Conservation (phyloP, 2,888 invertebrate species). For the Athripsodes cinereus region DNA sequence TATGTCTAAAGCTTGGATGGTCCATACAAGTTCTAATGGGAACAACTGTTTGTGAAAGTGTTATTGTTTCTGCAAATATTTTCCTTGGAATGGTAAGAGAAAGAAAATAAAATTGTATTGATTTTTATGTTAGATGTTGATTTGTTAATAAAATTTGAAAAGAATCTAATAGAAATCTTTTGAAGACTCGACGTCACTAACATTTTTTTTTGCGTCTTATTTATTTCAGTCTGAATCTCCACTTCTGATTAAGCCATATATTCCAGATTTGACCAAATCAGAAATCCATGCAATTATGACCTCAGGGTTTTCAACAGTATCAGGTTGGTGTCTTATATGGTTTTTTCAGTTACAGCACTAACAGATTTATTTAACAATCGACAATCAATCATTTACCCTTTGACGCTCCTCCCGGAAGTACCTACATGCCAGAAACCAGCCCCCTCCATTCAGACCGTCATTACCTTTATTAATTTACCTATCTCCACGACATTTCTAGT, state of each 20-base stretch:
- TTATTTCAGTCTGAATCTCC: constrained; percentile 78
- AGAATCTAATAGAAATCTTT: too few relatives aligned
- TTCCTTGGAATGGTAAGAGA: constrained; percentile 84
- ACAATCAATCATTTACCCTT: too few relatives aligned
- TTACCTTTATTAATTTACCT: too few relatives aligned
- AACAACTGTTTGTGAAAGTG: constrained; percentile 92
- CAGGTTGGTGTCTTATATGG: too few relatives aligned
- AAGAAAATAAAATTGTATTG: background rate
- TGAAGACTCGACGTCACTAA: too few relatives aligned
- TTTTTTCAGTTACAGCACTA: too few relatives aligned
- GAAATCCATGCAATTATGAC: constrained; percentile 93
- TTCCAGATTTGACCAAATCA: constrained; percentile 77
- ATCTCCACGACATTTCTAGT: too few relatives aligned
- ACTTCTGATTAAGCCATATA: constrained; percentile 80
- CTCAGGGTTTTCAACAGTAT: constrained; percentile 92
- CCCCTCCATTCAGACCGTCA: too few relatives aligned
- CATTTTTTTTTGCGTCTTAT: background rate
- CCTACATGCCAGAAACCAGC: too few relatives aligned
- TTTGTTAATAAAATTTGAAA: too few relatives aligned
- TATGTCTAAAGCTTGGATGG: constrained; percentile 76
- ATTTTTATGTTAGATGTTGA: background rate
- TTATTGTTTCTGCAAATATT: constrained; percentile 88
- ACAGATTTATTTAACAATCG: too few relatives aligned
- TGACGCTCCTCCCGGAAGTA: too few relatives aligned
- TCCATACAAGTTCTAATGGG: constrained; percentile 65